Conservation (phyloP, 2,113 vertebrate genomes). For the Halcyon senegalensis region DNA sequence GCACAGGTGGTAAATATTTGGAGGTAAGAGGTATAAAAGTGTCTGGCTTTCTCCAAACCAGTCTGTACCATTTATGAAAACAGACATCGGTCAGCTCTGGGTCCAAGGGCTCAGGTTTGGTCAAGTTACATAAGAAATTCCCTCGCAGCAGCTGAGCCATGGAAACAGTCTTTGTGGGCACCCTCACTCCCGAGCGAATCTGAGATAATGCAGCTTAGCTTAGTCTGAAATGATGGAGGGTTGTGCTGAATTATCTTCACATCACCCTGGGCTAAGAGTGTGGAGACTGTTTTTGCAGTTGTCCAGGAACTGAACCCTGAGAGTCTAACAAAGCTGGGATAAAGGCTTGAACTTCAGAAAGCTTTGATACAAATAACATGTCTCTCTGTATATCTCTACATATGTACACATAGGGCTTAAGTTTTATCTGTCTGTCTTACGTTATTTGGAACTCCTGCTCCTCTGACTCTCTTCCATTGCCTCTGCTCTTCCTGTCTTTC, state of each 20-base stretch:
- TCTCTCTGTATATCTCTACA: neutral
- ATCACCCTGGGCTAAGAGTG: neutral
- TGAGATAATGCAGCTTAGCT: neutral
- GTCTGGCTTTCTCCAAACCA: neutral
- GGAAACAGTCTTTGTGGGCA: neutral
- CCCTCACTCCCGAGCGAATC: neutral
- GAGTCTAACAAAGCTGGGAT: neutral
- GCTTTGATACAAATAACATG: neutral
- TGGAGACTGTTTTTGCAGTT: neutral
- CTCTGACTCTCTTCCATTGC: neutral
- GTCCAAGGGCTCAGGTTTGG: neutral
- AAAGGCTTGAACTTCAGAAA: neutral
- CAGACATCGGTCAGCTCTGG: fast-evolving
- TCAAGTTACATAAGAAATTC: neutral
- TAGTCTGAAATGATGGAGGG: neutral
- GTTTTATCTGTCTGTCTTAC: neutral
- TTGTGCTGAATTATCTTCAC: neutral
- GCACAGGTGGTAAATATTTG: neutral
- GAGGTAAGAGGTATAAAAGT: neutral
- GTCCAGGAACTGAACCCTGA: neutral
- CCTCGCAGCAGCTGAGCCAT: neutral
- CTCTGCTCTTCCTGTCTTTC: neutral
- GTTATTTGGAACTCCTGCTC: neutral
- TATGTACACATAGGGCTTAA: neutral
- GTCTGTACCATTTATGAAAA: neutral